Evolutionary conservation across 2,888 invertebrate species (phyloP).

Genomic region (Blera fallax): DNA sequence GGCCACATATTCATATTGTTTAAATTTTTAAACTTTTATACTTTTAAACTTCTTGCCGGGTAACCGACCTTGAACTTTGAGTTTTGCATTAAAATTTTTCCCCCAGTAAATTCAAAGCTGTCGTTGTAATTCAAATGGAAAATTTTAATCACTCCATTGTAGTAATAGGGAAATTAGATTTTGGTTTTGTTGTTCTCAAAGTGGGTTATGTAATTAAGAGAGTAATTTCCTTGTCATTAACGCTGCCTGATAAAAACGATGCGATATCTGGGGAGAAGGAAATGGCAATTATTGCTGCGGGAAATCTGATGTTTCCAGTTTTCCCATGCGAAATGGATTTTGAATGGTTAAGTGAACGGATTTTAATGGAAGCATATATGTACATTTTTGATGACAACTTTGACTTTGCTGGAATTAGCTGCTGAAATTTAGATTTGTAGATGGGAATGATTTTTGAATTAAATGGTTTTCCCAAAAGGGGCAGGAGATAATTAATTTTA

Average conservation of each 20-base stretch:
- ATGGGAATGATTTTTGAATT: neutral
- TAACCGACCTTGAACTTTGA: constrained; percentile 4
- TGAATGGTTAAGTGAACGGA: neutral
- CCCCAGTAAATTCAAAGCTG: neutral
- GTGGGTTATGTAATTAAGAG: neutral
- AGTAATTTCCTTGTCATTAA: neutral
- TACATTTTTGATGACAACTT: neutral
- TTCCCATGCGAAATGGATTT: neutral
- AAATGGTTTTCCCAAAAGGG: too few species aligned
- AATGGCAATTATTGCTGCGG: neutral
- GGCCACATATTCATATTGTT: neutral
- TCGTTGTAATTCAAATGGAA: neutral
- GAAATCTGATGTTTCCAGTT: neutral
- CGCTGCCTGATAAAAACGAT: neutral
- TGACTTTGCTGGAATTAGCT: neutral
- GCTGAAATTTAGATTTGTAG: neutral
- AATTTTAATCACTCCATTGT: neutral
- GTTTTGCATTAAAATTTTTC: neutral
- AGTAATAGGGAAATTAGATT: neutral
- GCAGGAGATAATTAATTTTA: too few species aligned
- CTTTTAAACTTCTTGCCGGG: neutral
- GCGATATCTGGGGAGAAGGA: neutral
- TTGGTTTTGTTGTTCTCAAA: neutral
- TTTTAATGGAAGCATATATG: neutral
- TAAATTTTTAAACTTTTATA: neutral